Conservation (phyloP, 2,797 vertebrate species). For the Distichodus sexfasciatus region DNA sequence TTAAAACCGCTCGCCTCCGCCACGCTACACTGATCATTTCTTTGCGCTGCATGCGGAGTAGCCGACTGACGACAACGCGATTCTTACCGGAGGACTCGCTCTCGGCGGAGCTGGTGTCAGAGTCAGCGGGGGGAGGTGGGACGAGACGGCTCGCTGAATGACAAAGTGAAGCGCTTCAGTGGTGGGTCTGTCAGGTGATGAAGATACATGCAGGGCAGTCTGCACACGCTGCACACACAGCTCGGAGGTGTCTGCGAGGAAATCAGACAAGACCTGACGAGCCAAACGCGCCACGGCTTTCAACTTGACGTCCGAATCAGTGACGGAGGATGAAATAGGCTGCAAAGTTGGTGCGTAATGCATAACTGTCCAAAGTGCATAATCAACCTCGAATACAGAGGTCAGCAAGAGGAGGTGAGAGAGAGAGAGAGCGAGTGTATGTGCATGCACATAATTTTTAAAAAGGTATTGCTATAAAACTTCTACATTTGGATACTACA, state of each 20-base stretch:
- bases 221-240: constrained; percentile 2
- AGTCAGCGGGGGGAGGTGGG: not conserved
- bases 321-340: not conserved
- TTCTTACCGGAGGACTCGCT: not conserved
- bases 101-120: constrained; percentile 9
- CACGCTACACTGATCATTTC: constrained; percentile 22
- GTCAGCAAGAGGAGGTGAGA: not conserved
- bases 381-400: not conserved
- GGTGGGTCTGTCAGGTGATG: constrained; percentile 24
- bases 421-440: not conserved
- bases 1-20: constrained; percentile 25
- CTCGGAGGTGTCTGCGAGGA: constrained; percentile 11
- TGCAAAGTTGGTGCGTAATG: not conserved
- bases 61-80: not conserved
- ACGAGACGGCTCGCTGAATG: not conserved
- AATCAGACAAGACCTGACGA: constrained; percentile 26
- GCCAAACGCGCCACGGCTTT: not conserved
- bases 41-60: constrained; percentile 26
- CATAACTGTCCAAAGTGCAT: constrained; percentile 11
- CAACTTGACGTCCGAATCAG: constrained; percentile 9
- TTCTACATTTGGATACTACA: too few relatives aligned
- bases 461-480: not conserved
- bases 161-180: constrained; percentile 29
- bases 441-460: not conserved
- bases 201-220: constrained; percentile 25